phyloP scores from a whole-genome alignment of 2,888 invertebrate species.

The Andrena chrysosceles region DNA sequence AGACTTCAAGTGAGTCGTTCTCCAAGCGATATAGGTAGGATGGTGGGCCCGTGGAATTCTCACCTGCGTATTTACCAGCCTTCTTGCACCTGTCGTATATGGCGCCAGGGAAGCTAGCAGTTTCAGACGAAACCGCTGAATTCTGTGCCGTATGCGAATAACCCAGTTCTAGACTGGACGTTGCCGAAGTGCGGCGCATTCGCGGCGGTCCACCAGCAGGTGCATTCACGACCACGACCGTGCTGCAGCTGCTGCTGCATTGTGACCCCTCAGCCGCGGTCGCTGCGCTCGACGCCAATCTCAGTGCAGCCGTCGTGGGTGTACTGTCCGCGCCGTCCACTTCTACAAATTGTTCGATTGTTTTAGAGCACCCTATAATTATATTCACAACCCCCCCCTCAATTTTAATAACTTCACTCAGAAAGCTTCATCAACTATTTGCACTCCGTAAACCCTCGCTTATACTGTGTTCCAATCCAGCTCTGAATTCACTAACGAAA shows the following conservation, averaged over 20 bases:
- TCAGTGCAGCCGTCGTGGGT: slow-evolving; percentile 59
- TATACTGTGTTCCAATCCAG: no score
- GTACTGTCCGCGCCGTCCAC: slow-evolving; percentile 77
- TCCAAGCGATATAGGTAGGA: background rate
- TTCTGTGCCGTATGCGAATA: slow-evolving; percentile 95
- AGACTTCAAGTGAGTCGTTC: background rate
- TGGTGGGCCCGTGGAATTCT: slow-evolving; percentile 29
- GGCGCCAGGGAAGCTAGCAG: slow-evolving; percentile 86
- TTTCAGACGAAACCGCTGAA: slow-evolving; percentile 89
- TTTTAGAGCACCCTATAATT: slow-evolving; percentile 13
- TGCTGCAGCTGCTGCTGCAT: slow-evolving; percentile 94
- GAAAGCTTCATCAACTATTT: no score
- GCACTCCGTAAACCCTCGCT: no score
- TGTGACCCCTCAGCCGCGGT: slow-evolving; percentile 88
- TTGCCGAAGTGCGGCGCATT: slow-evolving; percentile 90
- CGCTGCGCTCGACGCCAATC: slow-evolving; percentile 63
- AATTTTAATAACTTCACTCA: no score
- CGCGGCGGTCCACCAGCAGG: slow-evolving; percentile 85
- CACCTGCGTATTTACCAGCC: slow-evolving; percentile 77
- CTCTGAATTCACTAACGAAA: no score
- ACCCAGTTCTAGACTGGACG: slow-evolving; percentile 93
- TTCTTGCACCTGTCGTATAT: slow-evolving; percentile 83
- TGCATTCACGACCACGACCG: slow-evolving; percentile 91
- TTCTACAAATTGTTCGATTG: slow-evolving; percentile 69
- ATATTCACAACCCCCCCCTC: background rate